Conservation (phyloP, 2,113 vertebrate species). For the Baryphthengus martii region DNA sequence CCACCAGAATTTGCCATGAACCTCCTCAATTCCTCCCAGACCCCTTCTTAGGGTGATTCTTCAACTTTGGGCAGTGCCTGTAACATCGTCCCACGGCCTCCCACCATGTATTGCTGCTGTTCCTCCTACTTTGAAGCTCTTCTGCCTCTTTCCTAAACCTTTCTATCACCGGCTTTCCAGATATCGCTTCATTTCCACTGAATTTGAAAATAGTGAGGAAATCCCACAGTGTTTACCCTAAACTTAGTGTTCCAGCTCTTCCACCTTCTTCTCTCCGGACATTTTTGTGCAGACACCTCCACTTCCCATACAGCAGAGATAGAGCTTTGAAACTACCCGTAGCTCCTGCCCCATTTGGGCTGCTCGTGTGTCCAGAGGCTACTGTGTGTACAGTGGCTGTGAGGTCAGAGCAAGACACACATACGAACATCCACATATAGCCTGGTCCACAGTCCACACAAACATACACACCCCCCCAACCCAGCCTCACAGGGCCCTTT, state of each 20-base stretch:
- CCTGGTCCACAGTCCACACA: too few relatives aligned
- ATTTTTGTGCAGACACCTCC: not conserved
- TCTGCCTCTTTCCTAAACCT: not conserved
- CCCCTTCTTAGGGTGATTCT: too few relatives aligned
- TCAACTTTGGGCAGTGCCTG: not conserved
- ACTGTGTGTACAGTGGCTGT: too few relatives aligned
- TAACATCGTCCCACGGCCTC: not conserved
- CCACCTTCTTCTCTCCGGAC: not conserved
- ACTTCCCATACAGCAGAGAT: not conserved
- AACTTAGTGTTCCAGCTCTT: not conserved
- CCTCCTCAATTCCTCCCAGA: not conserved
- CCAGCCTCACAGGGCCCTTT: not conserved
- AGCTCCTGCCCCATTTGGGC: not conserved
- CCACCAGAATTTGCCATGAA: not conserved
- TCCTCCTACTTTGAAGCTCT: not conserved
- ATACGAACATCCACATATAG: not conserved
- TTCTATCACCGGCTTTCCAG: not conserved
- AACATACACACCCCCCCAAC: not conserved
- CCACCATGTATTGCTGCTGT: rapidly evolving
- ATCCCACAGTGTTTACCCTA: not conserved
- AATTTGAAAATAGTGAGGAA: not conserved
- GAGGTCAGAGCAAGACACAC: not conserved
- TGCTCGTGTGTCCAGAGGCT: not conserved
- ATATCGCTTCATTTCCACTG: not conserved
- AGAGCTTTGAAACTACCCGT: not conserved